Evolutionary conservation across 2,888 invertebrate genomes (phyloP).

Genomic region (Metalampra italica): DNA sequence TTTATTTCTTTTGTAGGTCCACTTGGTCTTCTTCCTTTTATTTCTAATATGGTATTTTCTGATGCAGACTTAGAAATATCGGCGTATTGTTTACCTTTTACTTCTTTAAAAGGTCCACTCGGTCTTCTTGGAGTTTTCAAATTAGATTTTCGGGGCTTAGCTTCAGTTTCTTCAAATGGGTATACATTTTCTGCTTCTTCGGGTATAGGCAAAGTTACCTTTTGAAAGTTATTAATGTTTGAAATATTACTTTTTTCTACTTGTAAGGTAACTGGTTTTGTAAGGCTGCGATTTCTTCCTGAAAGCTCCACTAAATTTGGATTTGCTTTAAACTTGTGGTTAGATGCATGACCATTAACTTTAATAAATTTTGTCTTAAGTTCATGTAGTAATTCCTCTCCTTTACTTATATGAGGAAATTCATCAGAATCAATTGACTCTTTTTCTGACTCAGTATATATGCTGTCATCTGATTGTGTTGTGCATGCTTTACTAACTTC

Average conservation of each 20-base stretch:
- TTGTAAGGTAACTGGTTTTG: slow-evolving; percentile 42
- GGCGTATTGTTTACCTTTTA: slow-evolving; percentile 22
- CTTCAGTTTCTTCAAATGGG: slow-evolving; percentile 25
- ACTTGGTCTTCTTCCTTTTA: slow-evolving; percentile 34
- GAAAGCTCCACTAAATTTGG: slow-evolving; percentile 19
- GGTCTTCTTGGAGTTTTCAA: slow-evolving; percentile 35
- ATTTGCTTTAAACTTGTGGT: slow-evolving; percentile 24
- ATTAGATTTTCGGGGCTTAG: slow-evolving; percentile 56
- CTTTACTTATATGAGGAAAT: slow-evolving; percentile 36
- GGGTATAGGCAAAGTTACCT: slow-evolving; percentile 23
- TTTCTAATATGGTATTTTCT: slow-evolving; percentile 47
- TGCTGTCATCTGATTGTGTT: slow-evolving; percentile 51
- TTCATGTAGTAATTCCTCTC: slow-evolving; percentile 42
- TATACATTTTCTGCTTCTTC: slow-evolving; percentile 34
- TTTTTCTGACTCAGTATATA: slow-evolving; percentile 67
- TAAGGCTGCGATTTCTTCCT: slow-evolving; percentile 48
- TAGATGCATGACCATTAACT: slow-evolving; percentile 8
- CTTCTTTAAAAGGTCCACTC: slow-evolving; percentile 14
- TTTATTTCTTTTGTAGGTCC: slow-evolving; percentile 34
- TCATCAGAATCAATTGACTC: slow-evolving; percentile 65
- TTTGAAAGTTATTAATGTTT: slow-evolving; percentile 36
- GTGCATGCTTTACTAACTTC: slow-evolving; percentile 26
- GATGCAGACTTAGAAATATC: slow-evolving; percentile 22
- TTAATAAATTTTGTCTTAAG: slow-evolving; percentile 38
- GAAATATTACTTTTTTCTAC: slow-evolving; percentile 41